phyloP scores from a whole-genome alignment of 1,140 invertebrate species.

The Caenorhabditis briggsae region DNA sequence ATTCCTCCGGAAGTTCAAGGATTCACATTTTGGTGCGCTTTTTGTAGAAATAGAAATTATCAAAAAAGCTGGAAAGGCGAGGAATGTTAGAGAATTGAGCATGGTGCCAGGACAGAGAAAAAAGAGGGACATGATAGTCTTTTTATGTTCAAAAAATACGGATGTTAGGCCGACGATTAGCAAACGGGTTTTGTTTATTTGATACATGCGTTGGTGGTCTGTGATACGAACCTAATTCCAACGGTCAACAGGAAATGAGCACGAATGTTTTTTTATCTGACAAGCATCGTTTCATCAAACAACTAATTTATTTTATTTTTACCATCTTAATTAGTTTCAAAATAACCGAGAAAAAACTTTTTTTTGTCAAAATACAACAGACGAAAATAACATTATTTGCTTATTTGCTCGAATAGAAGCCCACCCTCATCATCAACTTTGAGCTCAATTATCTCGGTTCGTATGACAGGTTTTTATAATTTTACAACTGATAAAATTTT shows the following conservation, averaged over 20 bases:
- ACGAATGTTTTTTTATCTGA: no score
- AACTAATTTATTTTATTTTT: no score
- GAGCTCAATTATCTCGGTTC: no score
- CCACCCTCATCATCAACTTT: no score
- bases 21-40: neutral
- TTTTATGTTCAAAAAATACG: neutral
- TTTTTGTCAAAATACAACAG: no score
- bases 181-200: neutral
- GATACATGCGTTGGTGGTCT: neutral
- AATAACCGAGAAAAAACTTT: no score
- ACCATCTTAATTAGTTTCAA: no score
- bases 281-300: no score
- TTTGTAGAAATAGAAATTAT: neutral
- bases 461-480: no score
- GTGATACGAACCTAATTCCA: neutral
- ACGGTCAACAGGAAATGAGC: neutral
- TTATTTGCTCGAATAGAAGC: no score
- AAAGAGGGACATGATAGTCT: neutral
- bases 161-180: neutral
- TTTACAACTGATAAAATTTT: no score
- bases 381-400: no score
- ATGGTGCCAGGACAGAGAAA: neutral
- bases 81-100: neutral
- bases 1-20: neutral
- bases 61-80: neutral